Conservation (phyloP, 2,888 invertebrate species). For the Brachypterus glaber region DNA sequence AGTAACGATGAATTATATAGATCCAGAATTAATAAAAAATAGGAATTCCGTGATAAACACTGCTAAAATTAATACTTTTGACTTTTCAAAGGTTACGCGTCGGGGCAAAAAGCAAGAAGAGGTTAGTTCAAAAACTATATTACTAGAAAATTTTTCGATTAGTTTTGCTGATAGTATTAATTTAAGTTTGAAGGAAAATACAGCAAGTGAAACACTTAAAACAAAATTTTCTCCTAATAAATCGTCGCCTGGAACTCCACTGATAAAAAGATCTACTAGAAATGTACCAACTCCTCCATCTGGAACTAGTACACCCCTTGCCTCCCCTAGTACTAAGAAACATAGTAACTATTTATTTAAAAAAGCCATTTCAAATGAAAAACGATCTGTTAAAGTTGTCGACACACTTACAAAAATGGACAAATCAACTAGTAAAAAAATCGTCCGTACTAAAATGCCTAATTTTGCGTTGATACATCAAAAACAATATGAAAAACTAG, state of each 20-base stretch:
- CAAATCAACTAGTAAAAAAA: conserved; percentile 21
- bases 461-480: conserved; percentile 61
- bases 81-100: no score
- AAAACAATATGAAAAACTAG: conserved; percentile 56
- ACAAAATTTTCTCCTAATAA: no score
- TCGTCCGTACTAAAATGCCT: conserved; percentile 45
- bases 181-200: not conserved
- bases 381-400: not conserved
- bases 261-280: not conserved
- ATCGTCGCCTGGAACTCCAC: no score
- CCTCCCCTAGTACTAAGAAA: no score
- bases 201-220: not conserved
- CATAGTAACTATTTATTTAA: not conserved
- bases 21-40: no score
- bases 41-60: no score
- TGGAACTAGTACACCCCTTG: not conserved
- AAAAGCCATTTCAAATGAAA: not conserved
- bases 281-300: not conserved
- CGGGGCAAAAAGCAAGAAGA: no score
- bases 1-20: no score
- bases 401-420: not conserved
- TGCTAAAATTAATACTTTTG: no score
- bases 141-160: no score
- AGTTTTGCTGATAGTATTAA: not conserved
- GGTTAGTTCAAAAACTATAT: no score